phyloP scores from a whole-genome alignment of 2,888 invertebrate species.

The Drosophila picticornis region DNA sequence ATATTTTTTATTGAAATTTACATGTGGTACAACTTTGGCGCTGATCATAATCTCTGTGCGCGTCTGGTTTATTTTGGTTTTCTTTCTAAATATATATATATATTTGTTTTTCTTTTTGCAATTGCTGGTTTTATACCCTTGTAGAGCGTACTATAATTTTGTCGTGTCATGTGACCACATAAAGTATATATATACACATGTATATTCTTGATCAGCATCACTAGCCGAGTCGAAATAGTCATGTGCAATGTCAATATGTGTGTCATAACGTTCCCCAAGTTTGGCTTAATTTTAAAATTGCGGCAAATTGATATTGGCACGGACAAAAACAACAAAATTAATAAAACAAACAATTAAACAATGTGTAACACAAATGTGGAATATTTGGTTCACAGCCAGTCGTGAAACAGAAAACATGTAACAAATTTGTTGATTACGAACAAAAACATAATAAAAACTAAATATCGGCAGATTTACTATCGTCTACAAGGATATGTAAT shows the following conservation, averaged over 20 bases:
- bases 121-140: conserved; percentile 5
- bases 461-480: background rate
- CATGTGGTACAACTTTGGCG: conserved; percentile 50
- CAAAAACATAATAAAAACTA: background rate
- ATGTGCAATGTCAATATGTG: background rate
- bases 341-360: conserved; percentile 1
- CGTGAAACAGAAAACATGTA: background rate
- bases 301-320: background rate
- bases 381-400: background rate
- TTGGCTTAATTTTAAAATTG: background rate
- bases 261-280: background rate
- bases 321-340: background rate
- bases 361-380: background rate
- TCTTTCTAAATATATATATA: conserved; percentile 2
- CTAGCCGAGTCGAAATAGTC: background rate
- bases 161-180: background rate
- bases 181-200: background rate
- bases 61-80: conserved; percentile 5
- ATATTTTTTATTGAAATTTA: conserved; percentile 60
- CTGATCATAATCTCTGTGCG: conserved; percentile 48
- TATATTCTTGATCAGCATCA: background rate
- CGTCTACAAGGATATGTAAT: background rate
- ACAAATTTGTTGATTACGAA: background rate
- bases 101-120: conserved; percentile 27
- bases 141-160: background rate